phyloP scores from a whole-genome alignment of 2,888 invertebrate species.

The Xestia c-nigrum region DNA sequence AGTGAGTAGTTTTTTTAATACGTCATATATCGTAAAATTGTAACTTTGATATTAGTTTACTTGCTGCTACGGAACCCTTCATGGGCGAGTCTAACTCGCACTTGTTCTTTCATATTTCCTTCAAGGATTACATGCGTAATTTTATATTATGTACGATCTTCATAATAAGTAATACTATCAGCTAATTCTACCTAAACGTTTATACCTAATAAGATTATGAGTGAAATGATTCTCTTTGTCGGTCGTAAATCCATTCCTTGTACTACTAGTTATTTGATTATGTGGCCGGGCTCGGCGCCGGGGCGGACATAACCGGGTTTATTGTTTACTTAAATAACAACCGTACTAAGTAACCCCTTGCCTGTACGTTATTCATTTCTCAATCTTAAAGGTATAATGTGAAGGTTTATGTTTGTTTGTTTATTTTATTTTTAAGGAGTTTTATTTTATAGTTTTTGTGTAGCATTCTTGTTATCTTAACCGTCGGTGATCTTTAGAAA shows the following conservation, averaged over 20 bases:
- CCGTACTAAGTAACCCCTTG: conserved; percentile 60
- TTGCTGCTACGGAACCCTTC: no score
- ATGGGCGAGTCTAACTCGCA: no score
- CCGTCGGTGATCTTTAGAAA: background rate
- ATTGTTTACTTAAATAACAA: conserved; percentile 80
- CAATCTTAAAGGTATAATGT: conserved; percentile 29
- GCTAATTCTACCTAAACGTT: conserved; percentile 55
- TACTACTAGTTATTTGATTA: conserved; percentile 83
- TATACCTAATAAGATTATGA: conserved; percentile 57
- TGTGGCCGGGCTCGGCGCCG: conserved; percentile 74
- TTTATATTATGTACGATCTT: no score
- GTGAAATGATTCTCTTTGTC: conserved; percentile 72
- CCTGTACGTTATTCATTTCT: conserved; percentile 61
- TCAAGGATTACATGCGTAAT: no score
- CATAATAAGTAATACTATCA: conserved; percentile 32
- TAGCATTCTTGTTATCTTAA: background rate
- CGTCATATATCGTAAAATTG: no score
- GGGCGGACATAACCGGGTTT: conserved; percentile 78
- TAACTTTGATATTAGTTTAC: no score
- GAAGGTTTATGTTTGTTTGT: background rate
- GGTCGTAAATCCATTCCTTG: conserved; percentile 80
- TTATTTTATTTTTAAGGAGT: background rate
- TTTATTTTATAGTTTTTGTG: background rate
- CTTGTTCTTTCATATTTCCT: no score
- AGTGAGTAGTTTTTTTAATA: no score